A percentile compares a stretch with the other conserved stretches of the same genome.
Conservation (phyloP, 2,113 vertebrate genomes). For the Solenodon paradoxus region DNA sequence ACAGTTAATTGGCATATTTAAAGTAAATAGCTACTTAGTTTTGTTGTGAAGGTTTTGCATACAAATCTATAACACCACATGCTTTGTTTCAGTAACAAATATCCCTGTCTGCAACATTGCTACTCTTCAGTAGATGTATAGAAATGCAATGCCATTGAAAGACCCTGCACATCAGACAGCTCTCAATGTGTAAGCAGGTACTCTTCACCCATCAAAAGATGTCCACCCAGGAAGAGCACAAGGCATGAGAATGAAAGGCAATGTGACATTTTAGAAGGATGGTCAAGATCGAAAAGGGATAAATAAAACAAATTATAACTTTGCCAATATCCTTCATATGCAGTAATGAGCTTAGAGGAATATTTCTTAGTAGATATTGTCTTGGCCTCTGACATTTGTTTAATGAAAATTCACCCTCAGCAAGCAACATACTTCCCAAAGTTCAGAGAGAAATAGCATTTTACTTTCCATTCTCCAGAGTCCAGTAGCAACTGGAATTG, state of each 20-base stretch:
- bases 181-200: not conserved
- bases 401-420: not conserved
- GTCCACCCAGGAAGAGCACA: not conserved
- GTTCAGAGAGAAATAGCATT: not conserved
- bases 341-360: not conserved
- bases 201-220: not conserved
- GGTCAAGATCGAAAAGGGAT: not conserved
- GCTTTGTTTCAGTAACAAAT: slow-evolving; percentile 78
- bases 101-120: slow-evolving; percentile 65
- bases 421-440: not conserved
- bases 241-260: not conserved
- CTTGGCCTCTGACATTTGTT: not conserved
- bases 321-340: not conserved
- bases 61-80: slow-evolving; percentile 74
- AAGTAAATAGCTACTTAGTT: slow-evolving; percentile 86
- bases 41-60: slow-evolving; percentile 81
- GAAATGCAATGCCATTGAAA: slow-evolving; percentile 44
- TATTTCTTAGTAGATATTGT: not conserved
- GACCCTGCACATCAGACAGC: not conserved
- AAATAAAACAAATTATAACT: not conserved
- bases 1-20: slow-evolving; percentile 86
- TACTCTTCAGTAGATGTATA: slow-evolving; percentile 70
- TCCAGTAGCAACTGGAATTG: not conserved
- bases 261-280: not conserved
- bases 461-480: not conserved